Conservation (phyloP, 37 sponge, comb jelly and placozoan genomes). For the Lycopodina hypogea region DNA sequence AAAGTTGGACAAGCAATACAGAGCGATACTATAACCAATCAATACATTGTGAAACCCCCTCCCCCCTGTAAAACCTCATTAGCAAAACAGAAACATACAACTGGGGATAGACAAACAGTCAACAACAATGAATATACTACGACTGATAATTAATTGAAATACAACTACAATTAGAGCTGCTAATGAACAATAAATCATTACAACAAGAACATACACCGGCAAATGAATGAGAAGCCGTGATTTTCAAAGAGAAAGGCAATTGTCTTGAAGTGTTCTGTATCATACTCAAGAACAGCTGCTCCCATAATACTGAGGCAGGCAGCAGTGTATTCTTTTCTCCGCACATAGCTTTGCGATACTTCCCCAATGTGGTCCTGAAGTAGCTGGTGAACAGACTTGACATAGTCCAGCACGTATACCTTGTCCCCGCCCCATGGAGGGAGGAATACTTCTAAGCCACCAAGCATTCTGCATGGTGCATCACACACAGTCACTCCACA, state of each 20-base stretch:
- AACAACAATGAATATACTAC: too few relatives aligned
- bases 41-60: too few relatives aligned
- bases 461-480: conserved; percentile 29
- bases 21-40: too few relatives aligned
- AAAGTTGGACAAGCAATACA: too few relatives aligned
- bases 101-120: too few relatives aligned
- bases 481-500: background rate
- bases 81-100: too few relatives aligned
- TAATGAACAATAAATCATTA: too few relatives aligned
- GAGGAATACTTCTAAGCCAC: conserved; percentile 33
- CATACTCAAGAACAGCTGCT: conserved; percentile 71
- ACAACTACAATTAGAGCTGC: too few relatives aligned
- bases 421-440: conserved; percentile 66
- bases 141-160: too few relatives aligned
- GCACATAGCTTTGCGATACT: conserved; percentile 46
- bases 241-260: conserved; percentile 67
- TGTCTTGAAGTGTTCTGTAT: conserved; percentile 67
- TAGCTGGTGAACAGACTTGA: conserved; percentile 45
- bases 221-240: conserved; percentile 62
- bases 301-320: conserved; percentile 61
- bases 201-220: conserved; percentile 36
- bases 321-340: conserved; percentile 64
- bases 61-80: too few relatives aligned
- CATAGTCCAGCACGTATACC: conserved; percentile 79
- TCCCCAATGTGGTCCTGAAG: conserved; percentile 56